Conservation (phyloP, 2,888 invertebrate genomes). For the Netelia inedita region DNA sequence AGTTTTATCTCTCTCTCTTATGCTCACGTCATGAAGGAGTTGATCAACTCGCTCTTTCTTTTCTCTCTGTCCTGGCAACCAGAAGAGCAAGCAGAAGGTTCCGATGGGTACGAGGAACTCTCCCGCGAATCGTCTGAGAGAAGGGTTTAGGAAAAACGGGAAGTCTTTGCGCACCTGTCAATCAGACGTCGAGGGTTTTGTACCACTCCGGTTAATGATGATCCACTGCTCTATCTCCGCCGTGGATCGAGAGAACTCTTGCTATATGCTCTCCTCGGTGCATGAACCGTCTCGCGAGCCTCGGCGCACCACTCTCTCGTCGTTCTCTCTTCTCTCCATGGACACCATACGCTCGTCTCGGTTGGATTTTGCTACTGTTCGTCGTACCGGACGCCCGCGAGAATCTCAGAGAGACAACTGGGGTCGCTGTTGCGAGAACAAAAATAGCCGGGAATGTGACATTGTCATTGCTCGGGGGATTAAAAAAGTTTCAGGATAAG, state of each 20-base stretch:
- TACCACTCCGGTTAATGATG: slow-evolving; percentile 82
- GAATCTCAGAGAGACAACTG: slow-evolving; percentile 55
- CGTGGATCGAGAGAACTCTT: slow-evolving; percentile 71
- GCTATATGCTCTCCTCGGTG: slow-evolving; percentile 6
- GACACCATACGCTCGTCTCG: slow-evolving; percentile 47
- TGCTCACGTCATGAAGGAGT: slow-evolving; percentile 43
- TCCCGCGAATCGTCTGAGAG: slow-evolving; percentile 68
- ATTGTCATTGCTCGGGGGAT: slow-evolving; percentile 14
- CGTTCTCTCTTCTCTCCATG: slow-evolving; percentile 22
- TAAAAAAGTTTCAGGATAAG: not conserved
- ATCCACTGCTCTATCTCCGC: slow-evolving; percentile 82
- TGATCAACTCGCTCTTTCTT: slow-evolving; percentile 58
- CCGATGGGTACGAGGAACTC: slow-evolving; percentile 80
- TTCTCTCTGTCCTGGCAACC: slow-evolving; percentile 57
- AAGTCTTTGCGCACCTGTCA: slow-evolving; percentile 83
- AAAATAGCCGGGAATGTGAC: slow-evolving; percentile 59
- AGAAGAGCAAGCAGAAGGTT: slow-evolving; percentile 69
- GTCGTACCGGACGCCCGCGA: slow-evolving; percentile 52
- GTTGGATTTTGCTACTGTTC: slow-evolving; percentile 49
- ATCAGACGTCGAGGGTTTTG: slow-evolving; percentile 83
- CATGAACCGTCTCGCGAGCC: slow-evolving; percentile 41
- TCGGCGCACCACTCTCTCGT: slow-evolving; percentile 7
- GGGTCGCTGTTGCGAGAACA: slow-evolving; percentile 42
- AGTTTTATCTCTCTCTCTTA: slow-evolving; percentile 43
- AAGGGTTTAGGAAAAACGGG: slow-evolving; percentile 82